Evolutionary conservation across 1,140 invertebrate species (phyloP), one percentile per base, ranked within the genome.

Genomic region (Gonioctena quinquepunctata): DNA sequence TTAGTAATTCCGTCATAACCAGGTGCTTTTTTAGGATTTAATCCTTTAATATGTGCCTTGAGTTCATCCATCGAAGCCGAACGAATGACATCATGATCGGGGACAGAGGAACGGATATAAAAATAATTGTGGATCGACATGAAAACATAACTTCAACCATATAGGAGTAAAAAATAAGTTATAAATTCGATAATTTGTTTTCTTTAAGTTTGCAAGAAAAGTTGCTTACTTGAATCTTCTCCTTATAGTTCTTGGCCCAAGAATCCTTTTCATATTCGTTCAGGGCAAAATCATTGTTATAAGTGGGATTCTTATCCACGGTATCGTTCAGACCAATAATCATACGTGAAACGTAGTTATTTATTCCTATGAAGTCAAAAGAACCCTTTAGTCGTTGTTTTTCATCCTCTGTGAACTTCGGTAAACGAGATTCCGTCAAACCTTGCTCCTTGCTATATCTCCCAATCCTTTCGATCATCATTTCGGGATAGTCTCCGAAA

Each of bases 291-390:
- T 59, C 56, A 23, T 21, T 25, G 22, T 59, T 13, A 21, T n/a
- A 59, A n/a, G 56, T 23, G 3, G 25, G 13, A 13, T 59, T 16
- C 7, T 21, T 25, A n/a, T 25, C 25, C 1, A 23, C 6, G 7
- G 19, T 25, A 25, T 59, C 56, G n/a, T 59, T 25, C 2, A 59
- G 6, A 13, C 11, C 22, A 2, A 7, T 23, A 6, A 26, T 23
- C 23, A 22, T 26, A 23, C 22, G 25, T 11, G 42, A 19, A 49
- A 28, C 49, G 73, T 90, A 91, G 8, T 85, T 82, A 66, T 90
- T 90, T 0, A 91, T 69, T 21, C 88, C 89, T 49, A 90, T 86
- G 81, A 89, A 90, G 75, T 90, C 89, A 0, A 84, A 83, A 13
- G 86, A 85, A 48, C 88, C 89, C 56, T 84, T 86, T 1, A 91